A percentile compares a stretch with the other conserved stretches of the same genome.
Evolutionary conservation across 2,888 invertebrate species (phyloP).

Genomic region (Rhopalosiphum nymphaeae): DNA sequence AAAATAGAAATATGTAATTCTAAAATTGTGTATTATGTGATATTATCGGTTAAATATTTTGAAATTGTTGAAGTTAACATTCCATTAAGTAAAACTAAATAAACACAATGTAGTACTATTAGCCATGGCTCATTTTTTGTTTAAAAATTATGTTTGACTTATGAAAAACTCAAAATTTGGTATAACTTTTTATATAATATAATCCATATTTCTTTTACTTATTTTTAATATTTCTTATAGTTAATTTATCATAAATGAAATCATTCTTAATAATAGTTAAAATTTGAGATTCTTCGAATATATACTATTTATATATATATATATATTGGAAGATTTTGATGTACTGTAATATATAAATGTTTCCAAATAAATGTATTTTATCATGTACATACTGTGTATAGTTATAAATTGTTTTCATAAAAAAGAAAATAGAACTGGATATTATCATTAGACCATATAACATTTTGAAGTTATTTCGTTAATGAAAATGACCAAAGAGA

Average conservation of each 20-base stretch:
- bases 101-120: background rate
- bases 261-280: background rate
- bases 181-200: background rate
- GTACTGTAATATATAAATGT: background rate
- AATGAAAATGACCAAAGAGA: slow-evolving; percentile 1
- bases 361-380: background rate
- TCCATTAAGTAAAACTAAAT: background rate
- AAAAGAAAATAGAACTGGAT: background rate
- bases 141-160: background rate
- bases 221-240: background rate
- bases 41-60: background rate
- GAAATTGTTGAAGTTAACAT: background rate
- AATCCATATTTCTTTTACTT: background rate
- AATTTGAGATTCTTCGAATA: background rate
- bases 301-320: background rate
- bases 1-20: background rate
- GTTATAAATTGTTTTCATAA: slow-evolving; percentile 36
- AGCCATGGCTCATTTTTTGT: background rate
- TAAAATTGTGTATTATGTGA: background rate
- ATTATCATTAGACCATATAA: background rate
- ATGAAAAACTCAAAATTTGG: background rate
- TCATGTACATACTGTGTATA: background rate
- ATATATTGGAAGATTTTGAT: background rate
- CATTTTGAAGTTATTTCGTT: background rate
- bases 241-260: background rate